phyloP scores from a whole-genome alignment of 53 echinoderm and acorn worm genomes.

The Holothuria leucospilota region DNA sequence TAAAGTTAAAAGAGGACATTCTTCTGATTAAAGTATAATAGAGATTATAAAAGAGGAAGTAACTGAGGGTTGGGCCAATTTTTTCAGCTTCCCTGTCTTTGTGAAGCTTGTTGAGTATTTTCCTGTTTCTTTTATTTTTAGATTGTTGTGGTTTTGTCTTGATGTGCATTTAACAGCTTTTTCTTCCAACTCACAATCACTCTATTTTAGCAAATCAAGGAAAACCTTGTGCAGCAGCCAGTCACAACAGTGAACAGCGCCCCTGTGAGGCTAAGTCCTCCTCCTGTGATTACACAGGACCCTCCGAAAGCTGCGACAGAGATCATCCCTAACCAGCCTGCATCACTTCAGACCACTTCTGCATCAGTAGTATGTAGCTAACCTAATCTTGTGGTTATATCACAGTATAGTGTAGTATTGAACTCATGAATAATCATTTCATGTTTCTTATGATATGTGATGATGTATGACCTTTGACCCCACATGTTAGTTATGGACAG shows the following conservation, averaged over 20 bases:
- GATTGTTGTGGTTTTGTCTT: slow-evolving; percentile 15
- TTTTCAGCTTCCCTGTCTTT: too few relatives aligned
- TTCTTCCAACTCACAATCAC: not conserved
- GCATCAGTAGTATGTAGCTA: slow-evolving; percentile 35
- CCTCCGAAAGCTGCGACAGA: slow-evolving; percentile 14
- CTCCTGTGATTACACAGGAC: slow-evolving; percentile 17
- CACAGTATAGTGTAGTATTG: not conserved
- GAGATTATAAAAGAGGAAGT: too few relatives aligned
- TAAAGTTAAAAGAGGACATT: too few relatives aligned
- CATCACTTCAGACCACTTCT: slow-evolving; percentile 11
- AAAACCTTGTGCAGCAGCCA: not conserved
- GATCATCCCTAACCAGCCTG: slow-evolving; percentile 15
- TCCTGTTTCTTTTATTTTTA: not conserved
- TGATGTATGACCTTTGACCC: too few relatives aligned
- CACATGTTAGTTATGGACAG: too few relatives aligned
- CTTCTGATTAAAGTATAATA: too few relatives aligned
- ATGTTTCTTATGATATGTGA: too few relatives aligned
- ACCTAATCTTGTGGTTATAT: slow-evolving; percentile 12
- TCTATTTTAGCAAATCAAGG: slow-evolving; percentile 28
- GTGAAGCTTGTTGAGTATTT: not conserved
- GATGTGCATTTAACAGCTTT: slow-evolving; percentile 22
- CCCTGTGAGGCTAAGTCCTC: not conserved
- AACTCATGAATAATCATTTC: too few relatives aligned
- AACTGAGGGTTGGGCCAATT: too few relatives aligned
- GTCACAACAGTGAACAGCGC: not conserved